phyloP scores from a whole-genome alignment of 2,888 invertebrate species.

The Drosophila dives region DNA sequence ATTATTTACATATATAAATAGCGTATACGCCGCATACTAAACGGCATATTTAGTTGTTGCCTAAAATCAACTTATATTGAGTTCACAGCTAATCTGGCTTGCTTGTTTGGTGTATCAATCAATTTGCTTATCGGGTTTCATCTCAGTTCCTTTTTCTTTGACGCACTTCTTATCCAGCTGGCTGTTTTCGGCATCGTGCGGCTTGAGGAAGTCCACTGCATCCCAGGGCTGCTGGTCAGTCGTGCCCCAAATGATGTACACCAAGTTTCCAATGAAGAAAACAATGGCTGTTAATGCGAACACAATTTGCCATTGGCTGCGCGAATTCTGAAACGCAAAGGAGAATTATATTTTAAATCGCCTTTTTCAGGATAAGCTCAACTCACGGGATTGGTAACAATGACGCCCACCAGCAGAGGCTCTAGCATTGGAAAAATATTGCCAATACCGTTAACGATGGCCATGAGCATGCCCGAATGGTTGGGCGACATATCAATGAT shows the following conservation, averaged over 20 bases:
- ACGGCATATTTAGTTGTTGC: conserved; percentile 26
- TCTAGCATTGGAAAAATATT: conserved; percentile 87
- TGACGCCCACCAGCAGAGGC: conserved; percentile 86
- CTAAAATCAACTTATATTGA: conserved; percentile 25
- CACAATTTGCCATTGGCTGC: conserved; percentile 89
- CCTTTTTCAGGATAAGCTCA: conserved; percentile 53
- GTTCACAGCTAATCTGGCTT: conserved; percentile 26
- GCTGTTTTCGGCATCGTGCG: conserved; percentile 38
- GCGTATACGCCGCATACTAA: conserved; percentile 33
- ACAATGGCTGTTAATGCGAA: conserved; percentile 89
- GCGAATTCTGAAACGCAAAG: conserved; percentile 80
- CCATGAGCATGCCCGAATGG: conserved; percentile 88
- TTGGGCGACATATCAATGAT: conserved; percentile 88
- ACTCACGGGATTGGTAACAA: conserved; percentile 84
- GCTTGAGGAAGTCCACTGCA: conserved; percentile 66
- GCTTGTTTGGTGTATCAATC: conserved; percentile 1
- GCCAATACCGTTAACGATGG: conserved; percentile 87
- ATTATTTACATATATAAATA: conserved; percentile 14
- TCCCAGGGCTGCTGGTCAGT: conserved; percentile 90
- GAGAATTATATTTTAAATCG: not conserved
- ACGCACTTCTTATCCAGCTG: too few species aligned
- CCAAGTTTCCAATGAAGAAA: conserved; percentile 88
- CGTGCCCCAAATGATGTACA: conserved; percentile 89
- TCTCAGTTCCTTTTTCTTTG: not conserved
- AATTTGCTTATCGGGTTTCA: conserved; percentile 17